Conservation (phyloP, 2,113 vertebrate genomes). For the Maccullochella peelii region DNA sequence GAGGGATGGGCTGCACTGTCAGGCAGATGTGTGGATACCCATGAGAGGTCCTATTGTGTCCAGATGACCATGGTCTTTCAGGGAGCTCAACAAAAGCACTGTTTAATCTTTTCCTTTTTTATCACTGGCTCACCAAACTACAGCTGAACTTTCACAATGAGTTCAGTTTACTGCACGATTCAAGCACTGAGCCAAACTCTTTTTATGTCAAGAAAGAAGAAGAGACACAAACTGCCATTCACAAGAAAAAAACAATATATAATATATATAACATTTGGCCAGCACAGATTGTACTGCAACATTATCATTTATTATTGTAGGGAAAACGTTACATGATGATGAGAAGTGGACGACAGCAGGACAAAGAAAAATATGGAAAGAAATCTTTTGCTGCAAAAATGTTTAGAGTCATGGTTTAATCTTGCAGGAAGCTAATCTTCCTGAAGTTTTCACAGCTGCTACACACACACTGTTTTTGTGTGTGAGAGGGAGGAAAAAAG, state of each 20-base stretch:
- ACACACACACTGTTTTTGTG: constrained; percentile 2
- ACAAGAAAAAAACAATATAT: not conserved
- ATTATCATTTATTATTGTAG: not conserved
- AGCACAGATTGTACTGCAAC: not conserved
- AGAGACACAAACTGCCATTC: not conserved
- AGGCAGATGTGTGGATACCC: constrained; percentile 44
- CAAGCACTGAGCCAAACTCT: not conserved
- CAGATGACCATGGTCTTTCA: constrained; percentile 34
- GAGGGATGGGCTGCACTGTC: constrained; percentile 44
- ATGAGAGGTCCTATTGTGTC: constrained; percentile 58
- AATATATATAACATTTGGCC: not conserved
- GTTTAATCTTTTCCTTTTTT: constrained; percentile 22
- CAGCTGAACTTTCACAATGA: not conserved
- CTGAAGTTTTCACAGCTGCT: constrained; percentile 15
- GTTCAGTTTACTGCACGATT: constrained; percentile 9
- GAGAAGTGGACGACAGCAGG: not conserved
- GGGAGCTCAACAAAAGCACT: constrained; percentile 19
- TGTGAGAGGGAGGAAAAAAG: not conserved
- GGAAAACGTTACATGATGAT: not conserved
- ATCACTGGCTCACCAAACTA: constrained; percentile 8
- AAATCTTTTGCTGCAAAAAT: not conserved
- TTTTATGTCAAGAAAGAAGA: not conserved
- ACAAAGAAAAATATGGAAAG: not conserved
- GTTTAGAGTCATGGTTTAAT: constrained; percentile 20
- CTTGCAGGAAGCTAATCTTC: constrained; percentile 7